Percentiles rank a stretch among this genome's conserved stretches.
Conservation (phyloP, 2,797 vertebrate genomes). For the Spinibarbus caldwelli region DNA sequence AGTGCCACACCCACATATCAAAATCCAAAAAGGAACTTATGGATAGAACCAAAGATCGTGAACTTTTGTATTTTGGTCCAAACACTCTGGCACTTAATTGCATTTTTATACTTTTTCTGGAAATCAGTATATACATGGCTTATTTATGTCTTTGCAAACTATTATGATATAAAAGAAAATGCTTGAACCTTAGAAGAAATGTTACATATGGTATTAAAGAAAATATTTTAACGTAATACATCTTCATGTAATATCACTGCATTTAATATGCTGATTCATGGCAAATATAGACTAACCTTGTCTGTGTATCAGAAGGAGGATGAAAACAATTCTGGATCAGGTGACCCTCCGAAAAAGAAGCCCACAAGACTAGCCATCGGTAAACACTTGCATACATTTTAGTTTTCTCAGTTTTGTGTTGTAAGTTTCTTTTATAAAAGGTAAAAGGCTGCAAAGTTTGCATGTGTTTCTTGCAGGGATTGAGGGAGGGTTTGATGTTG, state of each 20-base stretch:
- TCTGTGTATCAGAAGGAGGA: constrained; percentile 86
- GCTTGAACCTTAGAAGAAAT: neutral
- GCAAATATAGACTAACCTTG: constrained; percentile 10
- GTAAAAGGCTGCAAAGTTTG: neutral
- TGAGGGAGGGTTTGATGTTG: constrained; percentile 97
- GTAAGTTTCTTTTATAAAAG: neutral
- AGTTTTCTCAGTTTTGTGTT: neutral
- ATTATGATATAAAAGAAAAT: neutral
- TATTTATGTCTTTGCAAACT: neutral
- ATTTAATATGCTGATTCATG: neutral
- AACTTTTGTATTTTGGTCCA: neutral
- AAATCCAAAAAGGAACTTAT: neutral
- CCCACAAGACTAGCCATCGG: constrained; percentile 97
- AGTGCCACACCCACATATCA: neutral
- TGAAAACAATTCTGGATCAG: constrained; percentile 85
- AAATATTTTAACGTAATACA: neutral
- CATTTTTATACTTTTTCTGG: neutral
- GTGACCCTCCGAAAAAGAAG: constrained; percentile 97
- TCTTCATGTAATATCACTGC: neutral
- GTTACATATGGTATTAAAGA: neutral
- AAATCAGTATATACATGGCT: neutral
- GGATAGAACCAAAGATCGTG: neutral
- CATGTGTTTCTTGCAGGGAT: constrained; percentile 77
- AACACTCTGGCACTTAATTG: neutral
- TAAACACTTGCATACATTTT: constrained; percentile 62